Conservation (phyloP, 2,797 vertebrate species). For the Phoxinus dragarum region DNA sequence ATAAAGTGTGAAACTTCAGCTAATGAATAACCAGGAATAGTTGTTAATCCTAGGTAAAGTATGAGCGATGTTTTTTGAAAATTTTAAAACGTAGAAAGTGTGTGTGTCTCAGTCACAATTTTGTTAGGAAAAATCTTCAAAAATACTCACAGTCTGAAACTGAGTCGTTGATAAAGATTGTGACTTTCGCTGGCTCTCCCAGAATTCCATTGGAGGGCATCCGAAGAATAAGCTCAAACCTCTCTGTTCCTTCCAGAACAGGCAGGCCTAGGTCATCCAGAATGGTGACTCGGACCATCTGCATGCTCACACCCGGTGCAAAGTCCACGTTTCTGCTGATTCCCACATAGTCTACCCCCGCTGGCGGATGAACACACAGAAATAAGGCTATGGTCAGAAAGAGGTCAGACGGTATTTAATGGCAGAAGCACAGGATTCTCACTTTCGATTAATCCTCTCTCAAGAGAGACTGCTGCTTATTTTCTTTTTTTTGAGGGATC, state of each 20-base stretch:
- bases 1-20: neutral
- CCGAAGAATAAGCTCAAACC: slow-evolving; percentile 87
- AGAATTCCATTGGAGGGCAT: slow-evolving; percentile 89
- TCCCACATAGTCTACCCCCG: slow-evolving; percentile 91
- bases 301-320: slow-evolving; percentile 88
- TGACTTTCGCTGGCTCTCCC: slow-evolving; percentile 85
- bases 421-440: slow-evolving; percentile 19
- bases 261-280: slow-evolving; percentile 93
- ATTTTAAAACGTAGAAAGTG: too few species aligned
- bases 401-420: slow-evolving; percentile 20
- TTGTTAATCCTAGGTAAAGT: neutral
- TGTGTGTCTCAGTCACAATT: neutral
- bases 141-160: slow-evolving; percentile 88
- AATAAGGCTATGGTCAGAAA: slow-evolving; percentile 16
- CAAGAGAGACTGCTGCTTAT: slow-evolving; percentile 9
- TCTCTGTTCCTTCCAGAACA: slow-evolving; percentile 87
- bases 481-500: slow-evolving; percentile 28
- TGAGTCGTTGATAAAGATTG: slow-evolving; percentile 89
- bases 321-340: slow-evolving; percentile 93
- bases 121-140: neutral
- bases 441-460: slow-evolving; percentile 28
- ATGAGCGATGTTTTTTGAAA: neutral
- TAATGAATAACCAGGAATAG: neutral
- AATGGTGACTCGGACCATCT: slow-evolving; percentile 84
- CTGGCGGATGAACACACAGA: slow-evolving; percentile 66